phyloP scores from a whole-genome alignment of 2,113 vertebrate genomes.

The Aptenodytes forsteri region DNA sequence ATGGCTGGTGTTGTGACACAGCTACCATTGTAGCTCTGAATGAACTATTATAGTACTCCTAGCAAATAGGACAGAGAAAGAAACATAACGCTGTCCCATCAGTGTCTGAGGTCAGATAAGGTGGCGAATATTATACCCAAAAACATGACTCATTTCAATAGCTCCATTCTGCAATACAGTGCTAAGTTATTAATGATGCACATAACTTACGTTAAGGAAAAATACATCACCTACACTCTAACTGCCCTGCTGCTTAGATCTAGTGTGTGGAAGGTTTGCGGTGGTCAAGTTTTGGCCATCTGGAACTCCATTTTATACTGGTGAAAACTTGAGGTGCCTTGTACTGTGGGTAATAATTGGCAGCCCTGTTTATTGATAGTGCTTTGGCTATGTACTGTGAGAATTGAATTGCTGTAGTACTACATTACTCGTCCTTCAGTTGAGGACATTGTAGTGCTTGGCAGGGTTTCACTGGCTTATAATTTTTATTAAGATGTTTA shows the following conservation, averaged over 20 bases:
- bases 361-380: background rate
- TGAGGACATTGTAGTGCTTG: background rate
- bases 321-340: background rate
- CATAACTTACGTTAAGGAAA: background rate
- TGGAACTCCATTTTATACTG: background rate
- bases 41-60: fast-evolving
- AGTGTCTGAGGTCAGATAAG: background rate
- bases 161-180: background rate
- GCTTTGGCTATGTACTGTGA: background rate
- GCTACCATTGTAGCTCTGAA: background rate
- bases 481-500: background rate
- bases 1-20: background rate
- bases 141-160: background rate
- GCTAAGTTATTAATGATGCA: background rate
- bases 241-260: background rate
- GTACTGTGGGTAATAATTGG: background rate
- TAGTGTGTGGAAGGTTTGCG: background rate
- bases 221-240: background rate
- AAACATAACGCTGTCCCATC: fast-evolving
- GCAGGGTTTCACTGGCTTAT: background rate
- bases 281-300: background rate
- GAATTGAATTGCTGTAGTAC: background rate
- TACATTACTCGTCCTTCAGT: background rate
- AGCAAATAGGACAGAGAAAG: background rate
- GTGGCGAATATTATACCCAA: background rate